Evolutionary conservation across 1,140 invertebrate genomes (phyloP).

Genomic region (Drosophila pruinosa): DNA sequence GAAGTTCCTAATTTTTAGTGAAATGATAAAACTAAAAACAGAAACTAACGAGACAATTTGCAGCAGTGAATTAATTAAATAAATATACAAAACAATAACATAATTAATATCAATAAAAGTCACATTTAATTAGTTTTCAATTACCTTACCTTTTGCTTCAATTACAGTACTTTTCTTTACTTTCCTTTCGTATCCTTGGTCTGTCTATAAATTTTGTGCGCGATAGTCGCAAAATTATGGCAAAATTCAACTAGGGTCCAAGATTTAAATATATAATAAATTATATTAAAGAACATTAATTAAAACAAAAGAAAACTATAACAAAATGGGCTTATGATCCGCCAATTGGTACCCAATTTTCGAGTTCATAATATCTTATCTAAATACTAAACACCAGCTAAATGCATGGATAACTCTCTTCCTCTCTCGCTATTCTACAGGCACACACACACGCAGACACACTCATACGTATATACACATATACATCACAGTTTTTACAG

Average conservation of each 20-base stretch:
- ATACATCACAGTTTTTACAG: slow-evolving; percentile 19
- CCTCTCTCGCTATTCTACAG: slow-evolving; percentile 20
- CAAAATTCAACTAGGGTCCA: slow-evolving; percentile 79
- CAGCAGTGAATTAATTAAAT: slow-evolving; percentile 70
- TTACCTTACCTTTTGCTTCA: slow-evolving; percentile 43
- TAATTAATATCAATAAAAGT: slow-evolving; percentile 17
- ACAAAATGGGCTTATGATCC: slow-evolving; percentile 23
- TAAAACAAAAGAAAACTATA: slow-evolving; percentile 40
- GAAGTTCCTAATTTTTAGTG: slow-evolving; percentile 81
- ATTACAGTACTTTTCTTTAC: slow-evolving; percentile 17
- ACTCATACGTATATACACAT: neutral
- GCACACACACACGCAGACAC: slow-evolving; percentile 15
- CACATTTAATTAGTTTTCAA: slow-evolving; percentile 24
- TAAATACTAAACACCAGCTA: slow-evolving; percentile 8
- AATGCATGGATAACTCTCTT: slow-evolving; percentile 7
- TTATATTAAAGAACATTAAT: slow-evolving; percentile 53
- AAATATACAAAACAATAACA: slow-evolving; percentile 34
- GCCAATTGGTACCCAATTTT: slow-evolving; percentile 54
- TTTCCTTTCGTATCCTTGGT: slow-evolving; percentile 44
- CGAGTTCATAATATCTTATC: slow-evolving; percentile 28
- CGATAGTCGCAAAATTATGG: slow-evolving; percentile 63
- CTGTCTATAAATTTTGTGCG: slow-evolving; percentile 54
- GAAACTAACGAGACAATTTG: slow-evolving; percentile 49
- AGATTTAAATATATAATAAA: slow-evolving; percentile 69
- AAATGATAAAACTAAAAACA: slow-evolving; percentile 51